Evolutionary conservation across 2,888 invertebrate species (phyloP), one percentile per base, ranked within the genome.

Genomic region (Carabus problematicus): DNA sequence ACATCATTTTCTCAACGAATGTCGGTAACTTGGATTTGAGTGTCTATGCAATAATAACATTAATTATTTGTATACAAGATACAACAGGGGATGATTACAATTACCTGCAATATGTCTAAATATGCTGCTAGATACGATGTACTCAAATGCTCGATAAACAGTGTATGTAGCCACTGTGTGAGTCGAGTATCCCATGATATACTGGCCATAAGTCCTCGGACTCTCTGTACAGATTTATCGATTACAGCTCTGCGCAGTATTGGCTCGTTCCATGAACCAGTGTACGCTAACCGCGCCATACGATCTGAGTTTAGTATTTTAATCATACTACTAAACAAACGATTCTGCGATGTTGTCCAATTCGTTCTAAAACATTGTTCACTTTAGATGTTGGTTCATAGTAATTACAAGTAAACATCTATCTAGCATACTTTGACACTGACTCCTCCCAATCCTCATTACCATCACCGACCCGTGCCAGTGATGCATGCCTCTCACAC

Each of bases 101-200:
- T 12, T 77, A 88, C 90, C 83, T 93, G 93, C 72, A 94, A 80
- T 59, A 92, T 89, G 76, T 94, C 93, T 14, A 93, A 82, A 80
- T 94, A 94, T 7, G 88, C 87, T 0, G 88, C 86, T 73, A 93
- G 84, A 77, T 91, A 90, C 4, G 85, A 84, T 14, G 85, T 84
- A 60, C 87, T 88, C 55, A 93, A 80, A 75, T 87, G 83, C 71
- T 93, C 91, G 73, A 92, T 84, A 7, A 94, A 79, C 8, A 90
- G 79, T 49, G 85, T 82, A 79, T 94, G 93, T 41, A 94, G 79
- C 94, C 94, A 94, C 73, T 92, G 91, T 0, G 88, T 86, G 19
- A 91, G 80, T 72, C 88, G 87, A 19, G 85, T 79, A 74, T 93
- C 91, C 93, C 93, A 94, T n/a, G 85, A 83, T 8, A 90, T 84